These are phyloP conservation scores for Saturnia japonica DNA, from an alignment of 2,888 invertebrate genomes.

Conservation along the genomic window DNA sequence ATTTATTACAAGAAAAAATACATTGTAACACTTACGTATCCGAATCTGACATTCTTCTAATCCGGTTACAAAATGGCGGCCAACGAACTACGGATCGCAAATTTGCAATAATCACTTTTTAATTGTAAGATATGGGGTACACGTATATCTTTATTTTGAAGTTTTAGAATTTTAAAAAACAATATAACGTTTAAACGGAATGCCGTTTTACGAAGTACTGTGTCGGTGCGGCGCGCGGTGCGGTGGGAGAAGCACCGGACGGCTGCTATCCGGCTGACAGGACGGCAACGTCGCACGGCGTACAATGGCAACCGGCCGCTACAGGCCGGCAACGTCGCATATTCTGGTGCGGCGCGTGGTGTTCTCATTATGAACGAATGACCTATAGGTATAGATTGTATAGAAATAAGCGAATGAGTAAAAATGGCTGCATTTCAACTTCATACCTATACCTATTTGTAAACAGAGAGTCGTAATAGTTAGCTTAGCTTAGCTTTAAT, in stretches of 20 bases:
- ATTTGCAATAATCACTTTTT: slow-evolving; percentile 8
- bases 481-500: background rate
- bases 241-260: slow-evolving; percentile 34
- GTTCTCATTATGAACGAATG: slow-evolving; percentile 7
- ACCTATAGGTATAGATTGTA: background rate
- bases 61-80: slow-evolving; percentile 29
- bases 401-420: background rate
- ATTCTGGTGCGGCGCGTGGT: background rate
- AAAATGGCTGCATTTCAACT: background rate
- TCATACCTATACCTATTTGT: background rate
- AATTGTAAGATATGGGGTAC: slow-evolving; percentile 2
- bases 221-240: slow-evolving; percentile 23
- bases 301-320: slow-evolving; percentile 1
- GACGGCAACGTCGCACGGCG: slow-evolving; percentile 38
- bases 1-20: background rate
- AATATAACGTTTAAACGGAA: slow-evolving; percentile 38
- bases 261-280: slow-evolving; percentile 41
- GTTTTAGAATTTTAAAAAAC: slow-evolving; percentile 18
- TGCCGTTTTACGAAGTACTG: slow-evolving; percentile 47
- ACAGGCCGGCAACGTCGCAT: slow-evolving; percentile 37
- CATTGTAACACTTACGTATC: slow-evolving; percentile 27
- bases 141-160: background rate
- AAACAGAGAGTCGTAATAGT: background rate
- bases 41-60: slow-evolving; percentile 31
- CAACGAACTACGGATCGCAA: slow-evolving; percentile 16